Base-by-base conservation (phyloP, 2,113 vertebrate genomes). In the Phaethornis superciliosus region DNA sequence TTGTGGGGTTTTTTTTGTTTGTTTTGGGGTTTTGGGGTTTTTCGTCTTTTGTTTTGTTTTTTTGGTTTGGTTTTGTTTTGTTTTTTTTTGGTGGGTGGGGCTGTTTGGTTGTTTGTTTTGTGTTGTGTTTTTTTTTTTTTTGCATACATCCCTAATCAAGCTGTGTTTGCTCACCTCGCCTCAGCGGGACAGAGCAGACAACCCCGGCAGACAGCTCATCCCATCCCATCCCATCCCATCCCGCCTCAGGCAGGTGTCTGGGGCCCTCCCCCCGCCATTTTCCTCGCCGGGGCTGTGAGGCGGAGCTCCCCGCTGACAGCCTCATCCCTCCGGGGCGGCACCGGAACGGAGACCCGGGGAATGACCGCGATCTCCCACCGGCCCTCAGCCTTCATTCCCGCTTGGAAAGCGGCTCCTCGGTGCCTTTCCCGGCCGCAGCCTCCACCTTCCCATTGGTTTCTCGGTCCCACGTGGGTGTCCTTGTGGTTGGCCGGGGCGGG, bases 401-500 rank as follows among this genome's bases (percentile, higher is more conserved):
- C 85, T 49, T 20, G 21, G 7, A 22, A 14, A 32, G 23, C 0
- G 1, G 2, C 58, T 17, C 26, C 8, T 12, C 67, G 7, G 42
- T 2, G 24, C 3, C 55, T 12, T 14, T 2, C 4, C 35, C 37
- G 21, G 55, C 67, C 26, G 46, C 90, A 51, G 12, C 40, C 47
- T 21, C 65, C 77, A 24, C 37, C 44, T n/a, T 55, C n/a, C 89
- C 85, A 98, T 97, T 97, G 97, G 96, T 74, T 70, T 28, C 4
- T 24, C n/a, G 17, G 51, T 56, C 83, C 88, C 97, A 97, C 97
- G 97, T 97, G 97, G 96, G 54, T 40, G 58, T n/a, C 59, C 56
- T 33, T 6, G 60, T 79, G 96, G 90, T 93, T 96, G 97, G 97
- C 76, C 62, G 81, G 27, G 21, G 92, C 82, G 88, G 94, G 83